Base-by-base conservation (phyloP, 1,140 invertebrate genomes). In the Homalodisca vitripennis region DNA sequence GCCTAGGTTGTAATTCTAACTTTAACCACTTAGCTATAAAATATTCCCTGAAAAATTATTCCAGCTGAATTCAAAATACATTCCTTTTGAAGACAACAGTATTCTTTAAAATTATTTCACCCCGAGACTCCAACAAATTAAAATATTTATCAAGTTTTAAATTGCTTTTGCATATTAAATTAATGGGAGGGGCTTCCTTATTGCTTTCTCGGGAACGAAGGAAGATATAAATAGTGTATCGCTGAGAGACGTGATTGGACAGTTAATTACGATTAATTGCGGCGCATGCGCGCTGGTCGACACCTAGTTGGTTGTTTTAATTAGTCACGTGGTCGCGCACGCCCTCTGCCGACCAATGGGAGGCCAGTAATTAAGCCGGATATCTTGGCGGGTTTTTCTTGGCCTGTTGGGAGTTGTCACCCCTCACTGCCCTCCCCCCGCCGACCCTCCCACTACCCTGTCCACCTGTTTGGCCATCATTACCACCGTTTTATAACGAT, bases 241-340 rank as follows among this genome's bases (percentile, higher is more conserved):
- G 34, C 6, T 6, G 34, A 41, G 34, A 17, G 34, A 41, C 34
- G 34, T 60, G 55, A 60, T 60, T 60, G 55, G 55, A 12, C 55
- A 26, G 24, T 60, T 60, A 26, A 55, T 60, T 27, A 60, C n/a
- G n/a, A 17, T 60, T 27, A 60, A 60, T 27, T 60, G n/a, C n/a
- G 55, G 55, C 10, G 55, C 24, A 3, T 24, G 55, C 55, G 55
- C 55, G 29, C 1, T 2, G 22, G 17, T 14, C 17, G 22, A 60
- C 55, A 29, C 55, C 22, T 29, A 29, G 55, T 60, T 60, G 55
- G 55, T 60, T 60, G 55, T 60, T 60, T 60, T 60, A 60, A 60
- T 60, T 60, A 60, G 55, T 60, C 55, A 60, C 55, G 55, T 60
- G 55, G 29, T 29, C 22, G 55, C 55, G 55, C 55, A 60, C 22